These are phyloP conservation scores for Puntigrus tetrazona DNA, from an alignment of 2,113 vertebrate species.

Conservation along the genomic window DNA sequence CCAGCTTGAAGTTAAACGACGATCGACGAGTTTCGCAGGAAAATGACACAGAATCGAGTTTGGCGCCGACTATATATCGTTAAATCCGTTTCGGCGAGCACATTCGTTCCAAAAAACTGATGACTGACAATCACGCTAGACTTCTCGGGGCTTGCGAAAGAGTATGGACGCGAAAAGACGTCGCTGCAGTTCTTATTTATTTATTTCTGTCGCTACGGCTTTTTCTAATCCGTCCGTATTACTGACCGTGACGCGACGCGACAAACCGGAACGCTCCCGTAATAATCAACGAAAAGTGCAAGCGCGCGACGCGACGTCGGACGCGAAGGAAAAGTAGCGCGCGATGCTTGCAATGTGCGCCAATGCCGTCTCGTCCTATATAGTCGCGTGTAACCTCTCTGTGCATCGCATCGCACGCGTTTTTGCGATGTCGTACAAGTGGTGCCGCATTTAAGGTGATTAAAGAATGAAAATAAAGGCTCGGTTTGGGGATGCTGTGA, in stretches of 20 bases:
- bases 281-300: not conserved
- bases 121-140: not conserved
- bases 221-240: slow-evolving; percentile 14
- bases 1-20: slow-evolving; percentile 80
- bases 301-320: slow-evolving; percentile 4
- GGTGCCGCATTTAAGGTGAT: slow-evolving; percentile 42
- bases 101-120: not conserved
- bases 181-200: not conserved
- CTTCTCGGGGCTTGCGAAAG: not conserved
- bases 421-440: slow-evolving; percentile 25
- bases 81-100: slow-evolving; percentile 71
- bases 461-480: slow-evolving; percentile 33
- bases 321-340: slow-evolving; percentile 25
- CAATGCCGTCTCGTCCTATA: slow-evolving; percentile 38
- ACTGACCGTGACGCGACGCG: not conserved
- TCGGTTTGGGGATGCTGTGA: slow-evolving; percentile 65
- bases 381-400: slow-evolving; percentile 22
- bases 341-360: slow-evolving; percentile 20
- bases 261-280: slow-evolving; percentile 7
- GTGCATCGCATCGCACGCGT: not conserved
- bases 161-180: not conserved
- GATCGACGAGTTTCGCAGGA: slow-evolving; percentile 67
- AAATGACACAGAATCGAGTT: slow-evolving; percentile 74
- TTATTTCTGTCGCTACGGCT: not conserved
- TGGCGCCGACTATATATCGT: slow-evolving; percentile 83